These are phyloP conservation scores for Oreonectes daqikongensis DNA, from an alignment of 2,797 vertebrate species.

Conservation along the genomic window DNA sequence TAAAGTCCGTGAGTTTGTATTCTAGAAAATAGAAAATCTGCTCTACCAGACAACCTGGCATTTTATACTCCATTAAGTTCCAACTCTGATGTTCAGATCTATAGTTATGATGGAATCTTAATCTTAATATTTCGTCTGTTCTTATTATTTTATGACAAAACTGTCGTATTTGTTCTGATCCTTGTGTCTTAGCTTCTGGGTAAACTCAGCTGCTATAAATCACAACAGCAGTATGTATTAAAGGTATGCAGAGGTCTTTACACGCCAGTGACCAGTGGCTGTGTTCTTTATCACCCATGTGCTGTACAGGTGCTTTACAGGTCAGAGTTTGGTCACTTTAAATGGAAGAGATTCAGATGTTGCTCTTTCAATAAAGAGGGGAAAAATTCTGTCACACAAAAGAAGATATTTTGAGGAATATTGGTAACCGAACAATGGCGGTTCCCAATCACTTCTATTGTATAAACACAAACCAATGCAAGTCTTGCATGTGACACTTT, in stretches of 20 bases:
- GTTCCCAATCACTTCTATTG: too few relatives aligned
- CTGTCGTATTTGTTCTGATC: not conserved
- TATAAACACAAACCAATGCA: too few relatives aligned
- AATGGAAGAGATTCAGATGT: too few relatives aligned
- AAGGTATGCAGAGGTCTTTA: conserved; percentile 32
- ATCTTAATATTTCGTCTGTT: not conserved
- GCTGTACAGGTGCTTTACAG: conserved; percentile 11
- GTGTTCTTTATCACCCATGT: conserved; percentile 27
- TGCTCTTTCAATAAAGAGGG: too few relatives aligned
- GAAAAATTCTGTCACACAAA: too few relatives aligned
- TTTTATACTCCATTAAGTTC: not conserved
- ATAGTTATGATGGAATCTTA: not conserved
- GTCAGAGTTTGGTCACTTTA: too few relatives aligned
- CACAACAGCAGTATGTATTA: conserved; percentile 25
- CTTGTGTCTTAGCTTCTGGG: not conserved
- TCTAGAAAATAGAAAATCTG: not conserved
- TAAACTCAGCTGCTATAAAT: conserved; percentile 35
- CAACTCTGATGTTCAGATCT: conserved; percentile 1
- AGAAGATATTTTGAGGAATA: too few relatives aligned
- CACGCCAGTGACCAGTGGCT: not conserved
- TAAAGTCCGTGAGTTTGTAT: not conserved
- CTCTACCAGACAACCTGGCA: not conserved
- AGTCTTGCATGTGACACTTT: too few relatives aligned
- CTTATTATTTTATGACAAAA: conserved; percentile 25
- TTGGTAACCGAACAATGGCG: too few relatives aligned